Evolutionary conservation across 2,797 vertebrate genomes (phyloP).

Genomic region (Antrozous pallidus): DNA sequence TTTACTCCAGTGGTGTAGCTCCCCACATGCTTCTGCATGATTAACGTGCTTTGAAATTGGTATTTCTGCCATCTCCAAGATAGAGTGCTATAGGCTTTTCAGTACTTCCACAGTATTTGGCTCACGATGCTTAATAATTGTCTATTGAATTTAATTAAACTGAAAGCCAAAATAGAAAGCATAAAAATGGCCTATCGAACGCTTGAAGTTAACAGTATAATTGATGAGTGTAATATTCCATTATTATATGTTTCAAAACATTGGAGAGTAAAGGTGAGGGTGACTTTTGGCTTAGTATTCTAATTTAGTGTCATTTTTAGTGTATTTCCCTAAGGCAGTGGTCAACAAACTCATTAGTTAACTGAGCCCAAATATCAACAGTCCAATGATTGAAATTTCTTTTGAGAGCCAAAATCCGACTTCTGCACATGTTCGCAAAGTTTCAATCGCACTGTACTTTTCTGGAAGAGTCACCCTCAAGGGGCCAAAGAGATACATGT

Average conservation of each 20-base stretch:
- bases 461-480: no score
- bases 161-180: not conserved
- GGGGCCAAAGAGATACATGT: no score
- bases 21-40: fast-evolving
- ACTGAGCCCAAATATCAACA: no score
- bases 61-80: not conserved
- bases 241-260: not conserved
- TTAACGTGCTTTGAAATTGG: not conserved
- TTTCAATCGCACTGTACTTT: no score
- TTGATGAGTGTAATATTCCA: not conserved
- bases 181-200: not conserved
- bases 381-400: no score
- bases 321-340: not conserved
- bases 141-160: not conserved
- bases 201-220: not conserved
- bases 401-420: no score
- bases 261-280: not conserved
- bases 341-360: no score
- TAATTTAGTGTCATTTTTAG: not conserved
- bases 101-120: not conserved
- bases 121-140: not conserved
- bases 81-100: not conserved
- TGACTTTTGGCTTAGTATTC: not conserved
- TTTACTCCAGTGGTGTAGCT: not conserved
- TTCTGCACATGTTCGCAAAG: no score